Evolutionary conservation across 2,113 vertebrate genomes (phyloP), one percentile per base, ranked within the genome.

Genomic region (Phasianus colchicus): DNA sequence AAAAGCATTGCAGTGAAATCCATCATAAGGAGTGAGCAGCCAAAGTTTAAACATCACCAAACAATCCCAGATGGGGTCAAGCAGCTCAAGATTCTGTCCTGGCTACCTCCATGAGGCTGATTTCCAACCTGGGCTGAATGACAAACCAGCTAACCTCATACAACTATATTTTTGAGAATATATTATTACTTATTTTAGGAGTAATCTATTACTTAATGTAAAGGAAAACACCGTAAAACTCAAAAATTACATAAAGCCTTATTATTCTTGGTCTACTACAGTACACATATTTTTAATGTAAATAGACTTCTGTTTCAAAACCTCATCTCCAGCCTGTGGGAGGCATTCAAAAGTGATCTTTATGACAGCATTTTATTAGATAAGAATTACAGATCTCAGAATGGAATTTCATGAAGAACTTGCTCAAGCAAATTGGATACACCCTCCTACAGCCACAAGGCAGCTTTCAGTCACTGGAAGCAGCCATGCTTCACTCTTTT

Each of bases 341-440:
- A 94, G 90, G 70, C 92, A 95, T 91, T 90, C 88, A 96, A 79
- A 90, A 95, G 66, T 82, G 77, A 75, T 88, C 75, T 89, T 95
- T 95, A 91, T 74, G 79, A 95, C 67, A 95, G 86, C 70, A 78
- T 94, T 96, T 82, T 81, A 88, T 95, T 96, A 87, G 94, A 94
- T 78, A 90, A 92, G 90, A 67, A 88, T 96, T 95, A 86, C 73
- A 85, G 82, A 57, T 43, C 66, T 93, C 61, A 40, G 78, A 90
- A 88, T 79, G 63, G 88, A 95, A 96, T 84, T n/a, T 90, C 89
- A 84, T 11, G 74, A 96, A 88, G 88, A 90, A 86, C 67, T 92
- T 95, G 90, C 86, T 93, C 94, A 97, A 90, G 88, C 86, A 95
- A 96, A 89, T 89, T 83, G 77, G 86, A 90, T 90, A 91, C 48